These are phyloP conservation scores for Corella eumyota DNA, from an alignment of 23 tunicate species.

Conservation along the genomic window DNA sequence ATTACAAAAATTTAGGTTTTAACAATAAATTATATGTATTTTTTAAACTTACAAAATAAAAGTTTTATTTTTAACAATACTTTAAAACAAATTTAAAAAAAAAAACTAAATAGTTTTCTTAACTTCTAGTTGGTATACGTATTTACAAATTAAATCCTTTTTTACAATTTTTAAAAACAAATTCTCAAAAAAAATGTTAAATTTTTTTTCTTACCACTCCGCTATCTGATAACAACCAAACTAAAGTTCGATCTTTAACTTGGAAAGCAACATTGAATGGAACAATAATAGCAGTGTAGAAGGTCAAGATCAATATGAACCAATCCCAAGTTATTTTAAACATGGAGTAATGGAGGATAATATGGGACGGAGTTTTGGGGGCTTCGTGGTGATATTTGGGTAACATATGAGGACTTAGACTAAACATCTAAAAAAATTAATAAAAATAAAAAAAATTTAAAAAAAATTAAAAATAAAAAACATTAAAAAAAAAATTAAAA, in stretches of 20 bases:
- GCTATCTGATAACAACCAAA: constrained; percentile 79
- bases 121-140: no score
- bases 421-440: constrained; percentile 43
- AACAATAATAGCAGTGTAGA: constrained; percentile 95
- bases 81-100: no score
- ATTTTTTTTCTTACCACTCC: constrained; percentile 84
- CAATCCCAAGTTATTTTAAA: constrained; percentile 94
- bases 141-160: no score
- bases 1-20: no score
- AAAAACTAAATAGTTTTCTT: no score
- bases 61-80: no score
- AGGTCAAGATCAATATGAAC: constrained; percentile 81
- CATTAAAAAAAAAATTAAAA: no score
- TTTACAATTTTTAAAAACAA: no score
- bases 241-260: constrained; percentile 17
- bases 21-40: no score
- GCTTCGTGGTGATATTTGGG: constrained; percentile 94
- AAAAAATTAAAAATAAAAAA: background rate
- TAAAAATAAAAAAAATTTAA: background rate
- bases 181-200: no score
- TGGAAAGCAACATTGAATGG: constrained; percentile 90
- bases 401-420: constrained; percentile 43
- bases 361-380: constrained; percentile 75
- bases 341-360: constrained; percentile 84
- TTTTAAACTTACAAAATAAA: no score